Conservation (phyloP, 2,113 vertebrate species). For the Marmota monax region DNA sequence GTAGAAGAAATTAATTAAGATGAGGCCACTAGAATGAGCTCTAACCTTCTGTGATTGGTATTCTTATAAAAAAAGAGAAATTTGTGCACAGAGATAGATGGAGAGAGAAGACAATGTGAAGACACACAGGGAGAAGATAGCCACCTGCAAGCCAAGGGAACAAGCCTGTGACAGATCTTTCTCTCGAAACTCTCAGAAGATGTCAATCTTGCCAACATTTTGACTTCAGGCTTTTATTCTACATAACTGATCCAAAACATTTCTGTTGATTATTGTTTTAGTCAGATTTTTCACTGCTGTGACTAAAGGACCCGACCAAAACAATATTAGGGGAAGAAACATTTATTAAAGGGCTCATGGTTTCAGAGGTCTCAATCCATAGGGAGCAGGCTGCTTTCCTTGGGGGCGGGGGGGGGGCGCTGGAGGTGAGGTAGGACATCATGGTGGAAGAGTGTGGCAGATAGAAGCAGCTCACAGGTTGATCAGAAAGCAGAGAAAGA, state of each 20-base stretch:
- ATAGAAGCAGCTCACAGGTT: too few relatives aligned
- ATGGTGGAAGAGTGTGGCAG: too few relatives aligned
- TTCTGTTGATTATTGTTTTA: not conserved
- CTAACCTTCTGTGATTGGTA: not conserved
- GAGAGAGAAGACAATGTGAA: not conserved
- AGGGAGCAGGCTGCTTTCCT: too few relatives aligned
- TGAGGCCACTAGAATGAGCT: not conserved
- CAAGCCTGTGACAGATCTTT: not conserved
- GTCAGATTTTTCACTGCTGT: too few relatives aligned
- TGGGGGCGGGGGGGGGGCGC: too few relatives aligned
- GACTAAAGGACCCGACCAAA: too few relatives aligned
- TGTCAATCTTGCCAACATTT: not conserved
- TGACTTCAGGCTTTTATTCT: not conserved
- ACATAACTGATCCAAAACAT: not conserved
- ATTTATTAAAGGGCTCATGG: too few relatives aligned
- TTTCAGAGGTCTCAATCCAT: too few relatives aligned
- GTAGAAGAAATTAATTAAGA: not conserved
- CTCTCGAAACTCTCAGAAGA: not conserved
- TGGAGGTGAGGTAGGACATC: too few relatives aligned
- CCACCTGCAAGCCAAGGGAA: not conserved
- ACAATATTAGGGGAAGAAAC: too few relatives aligned
- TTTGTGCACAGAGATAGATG: not conserved
- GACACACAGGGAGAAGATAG: not conserved
- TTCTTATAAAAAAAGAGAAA: not conserved
- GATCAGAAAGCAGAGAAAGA: too few relatives aligned